These are phyloP conservation scores for Smutsia temminckii DNA, from an alignment of 2,797 vertebrate species.

Conservation along the genomic window DNA sequence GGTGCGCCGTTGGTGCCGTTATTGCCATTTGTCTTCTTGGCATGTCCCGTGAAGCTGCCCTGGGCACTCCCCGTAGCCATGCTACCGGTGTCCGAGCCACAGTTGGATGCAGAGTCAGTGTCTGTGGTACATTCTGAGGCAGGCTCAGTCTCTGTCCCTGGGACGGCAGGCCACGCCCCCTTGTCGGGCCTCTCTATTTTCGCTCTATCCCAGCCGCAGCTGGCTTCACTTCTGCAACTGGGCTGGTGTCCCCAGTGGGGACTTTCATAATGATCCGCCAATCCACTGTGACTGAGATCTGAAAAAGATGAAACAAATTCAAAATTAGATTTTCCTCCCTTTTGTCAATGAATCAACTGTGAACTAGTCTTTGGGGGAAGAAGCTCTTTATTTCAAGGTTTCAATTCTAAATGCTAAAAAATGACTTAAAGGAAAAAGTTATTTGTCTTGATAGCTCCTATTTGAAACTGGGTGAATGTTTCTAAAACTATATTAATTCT, in stretches of 20 bases:
- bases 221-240: constrained; percentile 88
- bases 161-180: constrained; percentile 93
- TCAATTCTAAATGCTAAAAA: not conserved
- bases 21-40: constrained; percentile 93
- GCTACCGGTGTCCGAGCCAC: constrained; percentile 92
- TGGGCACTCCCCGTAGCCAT: constrained; percentile 97
- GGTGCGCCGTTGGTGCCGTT: constrained; percentile 88
- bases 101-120: constrained; percentile 90
- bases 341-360: not conserved
- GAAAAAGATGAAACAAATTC: constrained; percentile 79
- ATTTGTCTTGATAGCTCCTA: not conserved
- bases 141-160: constrained; percentile 88
- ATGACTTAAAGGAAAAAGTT: not conserved
- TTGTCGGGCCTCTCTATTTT: constrained; percentile 91
- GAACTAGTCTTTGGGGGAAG: not conserved
- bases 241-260: constrained; percentile 92
- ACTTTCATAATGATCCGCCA: constrained; percentile 94
- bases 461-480: not conserved
- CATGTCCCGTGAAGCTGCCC: constrained; percentile 91
- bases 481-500: not conserved
- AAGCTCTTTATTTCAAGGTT: not conserved
- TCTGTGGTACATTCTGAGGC: constrained; percentile 94
- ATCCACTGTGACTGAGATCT: constrained; percentile 92
- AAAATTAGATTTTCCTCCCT: constrained; percentile 40
- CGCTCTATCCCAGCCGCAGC: constrained; percentile 94